Conservation (phyloP, 2,888 invertebrate species). For the Dryococelus australis region DNA sequence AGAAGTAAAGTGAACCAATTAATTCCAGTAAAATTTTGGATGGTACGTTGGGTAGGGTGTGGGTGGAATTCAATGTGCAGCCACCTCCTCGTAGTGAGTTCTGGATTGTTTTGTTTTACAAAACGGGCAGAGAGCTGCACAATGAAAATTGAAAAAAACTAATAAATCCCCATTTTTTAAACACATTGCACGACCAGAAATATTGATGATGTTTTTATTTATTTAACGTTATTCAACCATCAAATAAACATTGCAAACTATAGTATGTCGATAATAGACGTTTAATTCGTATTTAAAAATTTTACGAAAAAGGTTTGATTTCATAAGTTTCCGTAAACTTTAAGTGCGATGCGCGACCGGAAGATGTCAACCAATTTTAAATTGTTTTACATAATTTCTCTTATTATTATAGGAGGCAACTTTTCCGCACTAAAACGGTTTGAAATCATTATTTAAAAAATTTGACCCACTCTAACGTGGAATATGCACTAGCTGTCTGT, state of each 20-base stretch:
- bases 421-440: neutral
- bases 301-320: slow-evolving; percentile 17
- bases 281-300: neutral
- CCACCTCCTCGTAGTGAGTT: neutral
- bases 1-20: neutral
- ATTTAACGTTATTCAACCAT: neutral
- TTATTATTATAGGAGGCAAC: neutral
- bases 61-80: neutral
- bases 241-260: slow-evolving; percentile 19
- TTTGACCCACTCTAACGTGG: too few relatives aligned
- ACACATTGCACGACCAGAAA: neutral
- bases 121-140: neutral
- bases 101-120: neutral
- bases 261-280: neutral
- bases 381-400: slow-evolving; percentile 4
- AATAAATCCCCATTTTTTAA: neutral
- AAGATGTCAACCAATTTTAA: slow-evolving; percentile 26
- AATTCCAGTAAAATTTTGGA: neutral
- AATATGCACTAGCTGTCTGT: too few relatives aligned
- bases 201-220: slow-evolving; percentile 12
- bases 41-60: neutral
- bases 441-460: too few relatives aligned
- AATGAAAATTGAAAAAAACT: neutral
- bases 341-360: neutral
- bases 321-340: slow-evolving; percentile 20